A percentile compares a stretch with the other conserved stretches of the same genome.
Conservation (phyloP, 2,888 invertebrate genomes). For the Drosophila tanythrix region DNA sequence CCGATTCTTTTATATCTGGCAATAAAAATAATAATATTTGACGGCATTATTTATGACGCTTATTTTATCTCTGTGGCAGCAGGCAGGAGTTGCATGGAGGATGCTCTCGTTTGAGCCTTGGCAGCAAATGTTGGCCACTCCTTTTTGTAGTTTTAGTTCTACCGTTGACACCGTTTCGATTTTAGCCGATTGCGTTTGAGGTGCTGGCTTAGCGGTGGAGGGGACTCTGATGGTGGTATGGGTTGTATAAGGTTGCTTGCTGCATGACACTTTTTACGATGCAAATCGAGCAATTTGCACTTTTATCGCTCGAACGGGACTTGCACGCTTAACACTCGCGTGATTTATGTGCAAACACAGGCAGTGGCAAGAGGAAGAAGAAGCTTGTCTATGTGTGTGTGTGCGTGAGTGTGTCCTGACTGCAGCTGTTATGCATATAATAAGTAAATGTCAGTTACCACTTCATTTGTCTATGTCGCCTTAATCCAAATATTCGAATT, state of each 20-base stretch:
- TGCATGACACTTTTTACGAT: conserved; percentile 68
- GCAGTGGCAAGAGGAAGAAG: not conserved
- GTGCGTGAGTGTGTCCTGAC: not conserved
- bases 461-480: conserved; percentile 77
- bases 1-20: conserved; percentile 35
- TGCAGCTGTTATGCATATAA: conserved; percentile 37
- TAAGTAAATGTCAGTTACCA: conserved; percentile 76
- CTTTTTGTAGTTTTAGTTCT: conserved; percentile 68
- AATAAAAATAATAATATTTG: conserved; percentile 57
- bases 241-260: conserved; percentile 2
- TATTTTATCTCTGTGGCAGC: conserved; percentile 39
- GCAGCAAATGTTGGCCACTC: conserved; percentile 52
- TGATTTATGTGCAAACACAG: conserved; percentile 61
- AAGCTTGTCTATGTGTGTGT: not conserved
- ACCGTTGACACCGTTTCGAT: conserved; percentile 58
- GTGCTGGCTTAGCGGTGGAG: not conserved
- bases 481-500: conserved; percentile 62
- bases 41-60: conserved; percentile 55
- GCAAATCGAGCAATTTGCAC: conserved; percentile 80
- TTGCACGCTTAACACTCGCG: conserved; percentile 68
- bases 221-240: not conserved
- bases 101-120: conserved; percentile 12
- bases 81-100: conserved; percentile 1
- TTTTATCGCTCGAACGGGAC: conserved; percentile 71
- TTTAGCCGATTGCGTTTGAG: conserved; percentile 31